phyloP scores from a whole-genome alignment of 2,113 vertebrate species.

The Amphiprion ocellaris region DNA sequence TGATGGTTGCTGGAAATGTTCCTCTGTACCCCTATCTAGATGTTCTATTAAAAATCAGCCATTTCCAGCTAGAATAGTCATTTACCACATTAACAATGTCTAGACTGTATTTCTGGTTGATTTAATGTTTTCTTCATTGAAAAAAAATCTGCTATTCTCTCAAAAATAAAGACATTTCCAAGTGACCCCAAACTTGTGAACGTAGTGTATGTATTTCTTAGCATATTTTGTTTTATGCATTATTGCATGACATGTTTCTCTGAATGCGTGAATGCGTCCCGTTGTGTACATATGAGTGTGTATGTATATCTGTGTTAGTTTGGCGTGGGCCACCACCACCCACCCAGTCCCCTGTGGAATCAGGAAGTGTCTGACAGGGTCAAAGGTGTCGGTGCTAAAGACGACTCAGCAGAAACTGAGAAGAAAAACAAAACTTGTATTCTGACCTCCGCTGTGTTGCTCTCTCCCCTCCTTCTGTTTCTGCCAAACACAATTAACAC shows the following conservation, averaged over 20 bases:
- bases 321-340: neutral
- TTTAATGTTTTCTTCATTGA: too few species aligned
- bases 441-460: neutral
- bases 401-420: slow-evolving; percentile 64
- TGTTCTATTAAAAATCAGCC: too few species aligned
- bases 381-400: slow-evolving; percentile 50
- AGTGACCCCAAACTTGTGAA: too few species aligned
- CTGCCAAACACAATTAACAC: slow-evolving; percentile 22
- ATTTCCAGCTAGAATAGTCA: too few species aligned
- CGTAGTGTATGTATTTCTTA: neutral
- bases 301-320: slow-evolving; percentile 25
- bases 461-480: slow-evolving; percentile 14
- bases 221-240: too few species aligned
- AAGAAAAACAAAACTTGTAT: slow-evolving; percentile 38
- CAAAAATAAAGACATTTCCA: too few species aligned
- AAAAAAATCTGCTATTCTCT: too few species aligned
- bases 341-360: slow-evolving; percentile 25
- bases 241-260: neutral
- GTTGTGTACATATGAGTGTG: neutral
- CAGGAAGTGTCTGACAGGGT: slow-evolving; percentile 59
- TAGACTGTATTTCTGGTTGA: too few species aligned
- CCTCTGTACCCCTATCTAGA: too few species aligned
- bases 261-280: neutral
- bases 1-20: too few species aligned
- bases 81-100: too few species aligned